Evolutionary conservation across 2,113 vertebrate genomes (phyloP), one percentile per base, ranked within the genome.

Genomic region (Paradoxurus hermaphroditus): DNA sequence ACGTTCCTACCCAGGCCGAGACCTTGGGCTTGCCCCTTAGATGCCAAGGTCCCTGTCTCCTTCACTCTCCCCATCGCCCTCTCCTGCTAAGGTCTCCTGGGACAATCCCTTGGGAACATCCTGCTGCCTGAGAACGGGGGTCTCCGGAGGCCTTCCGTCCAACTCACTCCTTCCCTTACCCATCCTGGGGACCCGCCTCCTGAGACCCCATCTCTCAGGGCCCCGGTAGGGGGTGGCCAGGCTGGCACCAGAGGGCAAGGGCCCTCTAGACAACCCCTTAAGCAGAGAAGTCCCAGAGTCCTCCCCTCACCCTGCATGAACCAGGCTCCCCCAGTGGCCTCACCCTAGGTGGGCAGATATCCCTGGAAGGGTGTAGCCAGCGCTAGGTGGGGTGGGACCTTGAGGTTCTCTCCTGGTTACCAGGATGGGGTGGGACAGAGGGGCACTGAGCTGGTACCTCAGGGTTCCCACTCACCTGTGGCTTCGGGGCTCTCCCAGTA

Each of bases 381-480:
- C 14, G 23, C 2, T 6, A 31, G 8, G 36, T 21, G 7, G 36
- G 36, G 27, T 10, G 12, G 44, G 23, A 18, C 53, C 49, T n/a
- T 31, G n/a, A 49, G n/a, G n/a, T 27, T 81, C 90, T 49, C 34
- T 49, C 36, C 7, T 3, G 16, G 39, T 25, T 78, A 18, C 90
- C n/a, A 63, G 39, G 70, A 65, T 8, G 0, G 23, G 19, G 25
- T 0, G 0, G 31, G 53, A 21, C 27, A 12, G 41, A 27, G 2
- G 3, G 44, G 59, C 15, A 78, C 56, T 36, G 34, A 29, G 5
- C 44, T 31, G 46, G 21, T 3, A 2, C 82, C n/a, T 51, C 29
- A 4, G 14, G 59, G 12, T 16, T 31, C 29, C 36, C 4, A 7
- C 21, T 63, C 41, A 14, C 10, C 16, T 7, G 31, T 2, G n/a